Evolutionary conservation across 1,140 invertebrate species (phyloP).

Genomic region (Musca domestica): DNA sequence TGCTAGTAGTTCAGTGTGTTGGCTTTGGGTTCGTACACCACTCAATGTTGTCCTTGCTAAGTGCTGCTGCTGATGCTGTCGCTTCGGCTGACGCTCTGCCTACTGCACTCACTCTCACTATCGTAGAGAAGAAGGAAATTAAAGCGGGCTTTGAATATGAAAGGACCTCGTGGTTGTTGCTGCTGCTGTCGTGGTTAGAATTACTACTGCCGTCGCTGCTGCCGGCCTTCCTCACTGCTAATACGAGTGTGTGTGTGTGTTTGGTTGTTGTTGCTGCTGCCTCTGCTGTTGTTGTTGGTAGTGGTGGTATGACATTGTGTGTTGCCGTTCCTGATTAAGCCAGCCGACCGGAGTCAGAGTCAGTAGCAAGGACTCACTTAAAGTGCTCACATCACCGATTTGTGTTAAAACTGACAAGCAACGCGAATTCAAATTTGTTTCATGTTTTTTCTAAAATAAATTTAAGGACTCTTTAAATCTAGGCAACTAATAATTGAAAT

Average conservation of each 20-base stretch:
- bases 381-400: conserved; percentile 4
- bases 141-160: no score
- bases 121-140: no score
- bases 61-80: no score
- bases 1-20: conserved; percentile 12
- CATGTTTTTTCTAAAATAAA: no score
- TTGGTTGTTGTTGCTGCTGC: not conserved
- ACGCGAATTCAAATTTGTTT: not conserved
- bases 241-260: conserved; percentile 7
- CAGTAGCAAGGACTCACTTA: conserved; percentile 18
- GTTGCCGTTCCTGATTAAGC: conserved; percentile 1
- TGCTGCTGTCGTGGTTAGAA: no score
- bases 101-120: no score
- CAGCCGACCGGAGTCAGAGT: conserved; percentile 13
- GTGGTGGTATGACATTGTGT: not conserved
- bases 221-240: not conserved
- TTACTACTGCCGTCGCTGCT: no score
- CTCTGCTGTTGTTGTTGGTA: not conserved
- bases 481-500: no score
- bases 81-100: no score
- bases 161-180: no score
- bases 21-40: no score
- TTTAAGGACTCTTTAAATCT: no score
- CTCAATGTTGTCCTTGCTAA: conserved; percentile 6
- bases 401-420: not conserved